phyloP scores from a whole-genome alignment of 1,140 invertebrate species.

The Rhopalosiphum maidis region DNA sequence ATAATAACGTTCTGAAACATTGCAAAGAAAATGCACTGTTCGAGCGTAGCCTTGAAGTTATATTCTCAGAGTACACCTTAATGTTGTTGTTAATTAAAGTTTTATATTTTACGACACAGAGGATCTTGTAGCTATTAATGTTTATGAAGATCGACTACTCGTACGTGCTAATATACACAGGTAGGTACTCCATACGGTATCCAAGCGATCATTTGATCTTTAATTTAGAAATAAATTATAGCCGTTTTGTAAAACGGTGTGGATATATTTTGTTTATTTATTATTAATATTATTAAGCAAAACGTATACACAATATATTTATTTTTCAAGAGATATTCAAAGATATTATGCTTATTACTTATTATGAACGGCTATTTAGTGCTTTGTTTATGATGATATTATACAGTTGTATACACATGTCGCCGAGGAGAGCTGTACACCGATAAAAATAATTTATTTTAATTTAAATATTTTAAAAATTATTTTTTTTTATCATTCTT shows the following conservation, averaged over 20 bases:
- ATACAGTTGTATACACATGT: neutral
- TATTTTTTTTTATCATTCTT: neutral
- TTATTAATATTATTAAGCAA: neutral
- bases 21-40: neutral
- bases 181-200: neutral
- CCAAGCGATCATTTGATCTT: neutral
- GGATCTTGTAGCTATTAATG: conserved; percentile 36
- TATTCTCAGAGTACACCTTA: conserved; percentile 21
- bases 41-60: conserved; percentile 20
- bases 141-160: conserved; percentile 35
- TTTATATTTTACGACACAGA: conserved; percentile 1
- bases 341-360: neutral
- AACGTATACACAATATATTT: neutral
- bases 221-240: conserved; percentile 2
- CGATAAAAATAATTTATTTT: neutral
- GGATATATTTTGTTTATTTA: neutral
- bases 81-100: conserved; percentile 43
- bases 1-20: neutral
- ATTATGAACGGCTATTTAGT: neutral
- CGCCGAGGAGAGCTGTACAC: neutral
- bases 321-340: neutral
- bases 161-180: neutral
- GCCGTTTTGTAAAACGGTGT: neutral
- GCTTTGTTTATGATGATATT: neutral
- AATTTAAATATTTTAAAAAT: neutral